These are phyloP conservation scores for Syngnathus typhle DNA, from an alignment of 2,113 vertebrate species.

Conservation along the genomic window DNA sequence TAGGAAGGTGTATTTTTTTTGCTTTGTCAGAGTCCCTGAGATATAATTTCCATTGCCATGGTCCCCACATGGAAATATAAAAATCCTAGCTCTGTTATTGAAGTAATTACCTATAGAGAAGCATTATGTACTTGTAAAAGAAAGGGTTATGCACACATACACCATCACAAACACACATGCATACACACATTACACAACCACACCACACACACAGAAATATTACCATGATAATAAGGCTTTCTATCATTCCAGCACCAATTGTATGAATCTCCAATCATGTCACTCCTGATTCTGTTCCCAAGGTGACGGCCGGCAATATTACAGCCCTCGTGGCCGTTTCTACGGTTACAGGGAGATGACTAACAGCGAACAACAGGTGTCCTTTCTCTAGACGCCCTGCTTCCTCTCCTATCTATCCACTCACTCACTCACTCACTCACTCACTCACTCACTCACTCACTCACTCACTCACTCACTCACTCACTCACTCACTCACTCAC, in stretches of 20 bases:
- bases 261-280: constrained; percentile 23
- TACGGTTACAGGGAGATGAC: constrained; percentile 47
- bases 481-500: not conserved
- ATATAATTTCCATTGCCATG: no score
- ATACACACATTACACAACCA: not conserved
- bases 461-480: not conserved
- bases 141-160: no score
- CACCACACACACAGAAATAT: constrained; percentile 14
- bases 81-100: no score
- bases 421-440: not conserved
- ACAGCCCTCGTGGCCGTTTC: constrained; percentile 39
- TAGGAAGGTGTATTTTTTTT: no score
- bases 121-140: no score
- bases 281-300: constrained; percentile 37
- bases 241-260: constrained; percentile 24
- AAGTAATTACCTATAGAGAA: no score
- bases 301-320: constrained; percentile 35
- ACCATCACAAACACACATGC: constrained; percentile 1
- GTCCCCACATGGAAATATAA: no score
- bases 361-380: constrained; percentile 32
- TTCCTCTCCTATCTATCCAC: not conserved
- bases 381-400: not conserved
- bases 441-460: no score
- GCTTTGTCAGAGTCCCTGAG: no score
- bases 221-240: constrained; percentile 29